These are phyloP conservation scores for Coregonus clupeaformis DNA, from an alignment of 2,113 vertebrate genomes.

Conservation along the genomic window DNA sequence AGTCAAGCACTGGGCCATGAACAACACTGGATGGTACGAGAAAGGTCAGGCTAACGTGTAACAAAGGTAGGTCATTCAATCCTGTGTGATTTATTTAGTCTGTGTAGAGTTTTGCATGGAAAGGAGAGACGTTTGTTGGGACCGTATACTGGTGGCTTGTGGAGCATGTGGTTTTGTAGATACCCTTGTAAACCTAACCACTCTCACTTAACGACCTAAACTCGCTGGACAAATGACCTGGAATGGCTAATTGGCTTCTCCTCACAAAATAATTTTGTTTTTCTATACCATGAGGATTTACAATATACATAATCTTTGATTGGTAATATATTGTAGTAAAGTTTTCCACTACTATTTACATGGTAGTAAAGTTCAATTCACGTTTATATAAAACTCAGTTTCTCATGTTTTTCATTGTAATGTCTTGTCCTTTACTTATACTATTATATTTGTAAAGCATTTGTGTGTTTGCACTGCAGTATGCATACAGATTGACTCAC, in stretches of 20 bases:
- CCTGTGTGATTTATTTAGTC: slow-evolving; percentile 56
- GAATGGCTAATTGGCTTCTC: background rate
- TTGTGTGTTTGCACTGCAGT: background rate
- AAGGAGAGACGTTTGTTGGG: slow-evolving; percentile 51
- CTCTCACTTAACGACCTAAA: slow-evolving; percentile 26
- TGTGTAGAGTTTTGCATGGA: slow-evolving; percentile 42
- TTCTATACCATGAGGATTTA: no score
- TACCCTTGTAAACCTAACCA: slow-evolving; percentile 30
- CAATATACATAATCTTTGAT: no score
- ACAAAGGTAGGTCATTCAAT: slow-evolving; percentile 63
- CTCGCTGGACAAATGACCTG: slow-evolving; percentile 24
- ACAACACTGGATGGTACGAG: slow-evolving; percentile 23
- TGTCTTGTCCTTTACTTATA: no score
- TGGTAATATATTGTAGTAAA: no score
- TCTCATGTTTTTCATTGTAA: no score
- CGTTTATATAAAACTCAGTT: no score
- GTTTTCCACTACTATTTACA: no score
- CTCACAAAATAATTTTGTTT: no score
- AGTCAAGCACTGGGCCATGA: background rate
- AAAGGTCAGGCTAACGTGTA: slow-evolving; percentile 37
- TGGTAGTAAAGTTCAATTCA: no score
- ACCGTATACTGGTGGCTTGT: slow-evolving; percentile 33
- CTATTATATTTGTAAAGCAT: no score
- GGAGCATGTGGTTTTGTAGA: slow-evolving; percentile 45
- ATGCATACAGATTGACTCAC: background rate